Evolutionary conservation across 2,113 vertebrate genomes (phyloP).

Genomic region (Pelvicachromis taeniatus): DNA sequence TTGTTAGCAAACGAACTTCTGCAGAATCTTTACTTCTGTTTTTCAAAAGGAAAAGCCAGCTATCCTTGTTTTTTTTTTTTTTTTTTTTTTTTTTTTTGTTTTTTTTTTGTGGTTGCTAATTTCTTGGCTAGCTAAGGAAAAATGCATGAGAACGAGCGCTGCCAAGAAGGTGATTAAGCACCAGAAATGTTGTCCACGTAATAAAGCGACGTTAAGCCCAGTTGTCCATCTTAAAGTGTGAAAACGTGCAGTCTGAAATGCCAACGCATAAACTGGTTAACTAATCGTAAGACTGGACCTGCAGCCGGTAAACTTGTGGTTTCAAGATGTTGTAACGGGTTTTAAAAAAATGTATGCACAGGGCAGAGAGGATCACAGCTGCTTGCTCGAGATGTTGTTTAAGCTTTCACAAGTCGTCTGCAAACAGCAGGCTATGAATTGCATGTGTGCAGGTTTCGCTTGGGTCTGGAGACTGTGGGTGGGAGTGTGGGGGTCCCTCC

Average conservation of each 20-base stretch:
- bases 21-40: background rate
- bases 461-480: fast-evolving
- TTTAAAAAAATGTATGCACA: background rate
- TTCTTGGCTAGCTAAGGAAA: background rate
- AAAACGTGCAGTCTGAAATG: background rate
- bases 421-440: background rate
- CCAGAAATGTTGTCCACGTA: background rate
- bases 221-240: background rate
- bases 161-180: background rate
- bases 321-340: background rate
- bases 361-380: background rate
- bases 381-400: fast-evolving
- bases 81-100: background rate
- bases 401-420: background rate
- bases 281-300: background rate
- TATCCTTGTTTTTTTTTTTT: fast-evolving
- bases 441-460: background rate
- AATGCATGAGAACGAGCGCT: background rate
- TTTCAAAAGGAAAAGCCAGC: fast-evolving
- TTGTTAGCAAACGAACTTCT: background rate
- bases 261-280: background rate
- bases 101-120: background rate
- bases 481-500: background rate
- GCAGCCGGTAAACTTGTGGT: background rate
- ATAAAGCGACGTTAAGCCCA: background rate